phyloP scores from a whole-genome alignment of 2,113 vertebrate species.

The Oceanites oceanicus region DNA sequence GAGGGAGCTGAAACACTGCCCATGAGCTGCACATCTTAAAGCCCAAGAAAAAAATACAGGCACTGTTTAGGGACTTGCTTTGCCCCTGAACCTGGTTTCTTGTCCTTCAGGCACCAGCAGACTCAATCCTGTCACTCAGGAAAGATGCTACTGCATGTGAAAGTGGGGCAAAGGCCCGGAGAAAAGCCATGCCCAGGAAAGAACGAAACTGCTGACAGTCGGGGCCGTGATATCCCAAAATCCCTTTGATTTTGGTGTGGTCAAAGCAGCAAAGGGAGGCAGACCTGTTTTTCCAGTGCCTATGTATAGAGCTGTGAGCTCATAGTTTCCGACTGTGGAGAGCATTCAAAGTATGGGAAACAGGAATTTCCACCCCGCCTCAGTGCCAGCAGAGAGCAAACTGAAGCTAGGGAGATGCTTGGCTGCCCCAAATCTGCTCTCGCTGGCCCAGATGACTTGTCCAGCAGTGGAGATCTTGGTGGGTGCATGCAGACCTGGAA shows the following conservation, averaged over 20 bases:
- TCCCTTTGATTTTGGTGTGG: neutral
- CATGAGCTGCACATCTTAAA: neutral
- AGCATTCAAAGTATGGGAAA: slow-evolving; percentile 2
- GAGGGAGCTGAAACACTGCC: neutral
- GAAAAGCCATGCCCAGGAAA: neutral
- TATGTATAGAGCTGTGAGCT: slow-evolving; percentile 18
- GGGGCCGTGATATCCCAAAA: neutral
- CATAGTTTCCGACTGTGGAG: neutral
- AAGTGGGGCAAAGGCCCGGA: neutral
- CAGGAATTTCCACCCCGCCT: slow-evolving; percentile 4
- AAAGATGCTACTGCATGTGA: rapidly evolving
- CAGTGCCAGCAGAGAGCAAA: neutral
- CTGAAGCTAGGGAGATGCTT: neutral
- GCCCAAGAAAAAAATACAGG: rapidly evolving
- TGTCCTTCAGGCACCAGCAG: neutral
- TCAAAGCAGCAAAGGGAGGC: neutral
- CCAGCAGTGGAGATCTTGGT: neutral
- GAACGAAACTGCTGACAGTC: neutral
- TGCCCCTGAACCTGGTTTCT: neutral
- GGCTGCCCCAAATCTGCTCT: neutral
- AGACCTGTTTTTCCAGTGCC: slow-evolving; percentile 7
- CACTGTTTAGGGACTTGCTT: neutral
- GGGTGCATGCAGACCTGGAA: neutral
- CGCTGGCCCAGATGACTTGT: neutral
- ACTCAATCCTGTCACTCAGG: neutral